Conservation (phyloP, 2,888 invertebrate genomes). For the Malacosoma neustria region DNA sequence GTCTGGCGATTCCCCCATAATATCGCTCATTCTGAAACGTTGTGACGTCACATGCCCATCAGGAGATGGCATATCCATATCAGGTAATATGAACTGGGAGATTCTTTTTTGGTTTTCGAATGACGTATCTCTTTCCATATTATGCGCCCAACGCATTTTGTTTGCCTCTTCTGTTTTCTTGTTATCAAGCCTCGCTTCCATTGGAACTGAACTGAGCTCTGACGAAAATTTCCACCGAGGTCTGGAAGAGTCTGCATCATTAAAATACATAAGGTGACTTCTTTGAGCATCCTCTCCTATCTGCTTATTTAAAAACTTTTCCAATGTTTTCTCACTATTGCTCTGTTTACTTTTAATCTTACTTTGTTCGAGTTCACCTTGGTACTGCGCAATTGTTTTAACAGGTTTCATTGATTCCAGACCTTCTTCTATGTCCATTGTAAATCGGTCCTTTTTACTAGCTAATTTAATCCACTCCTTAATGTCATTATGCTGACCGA, state of each 20-base stretch:
- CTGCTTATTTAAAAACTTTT: background rate
- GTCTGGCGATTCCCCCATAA: conserved; percentile 10
- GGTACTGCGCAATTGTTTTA: background rate
- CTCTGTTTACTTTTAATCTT: background rate
- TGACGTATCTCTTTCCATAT: background rate
- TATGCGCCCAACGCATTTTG: background rate
- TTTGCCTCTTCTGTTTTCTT: background rate
- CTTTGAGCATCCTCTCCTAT: background rate
- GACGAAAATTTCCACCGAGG: background rate
- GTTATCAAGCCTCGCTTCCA: background rate
- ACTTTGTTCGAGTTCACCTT: background rate
- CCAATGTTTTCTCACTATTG: background rate
- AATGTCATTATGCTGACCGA: background rate
- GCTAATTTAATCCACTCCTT: background rate
- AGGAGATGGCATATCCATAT: background rate
- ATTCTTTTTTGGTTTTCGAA: background rate
- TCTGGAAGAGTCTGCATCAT: background rate
- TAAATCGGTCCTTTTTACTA: background rate
- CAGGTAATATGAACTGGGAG: background rate
- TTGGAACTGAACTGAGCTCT: background rate
- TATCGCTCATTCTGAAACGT: background rate
- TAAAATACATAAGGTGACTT: background rate
- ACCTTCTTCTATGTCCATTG: background rate
- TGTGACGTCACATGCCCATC: background rate
- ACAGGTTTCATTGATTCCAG: background rate